Evolutionary conservation across 2,113 vertebrate species (phyloP).

Genomic region (Rhadina sibilatrix): DNA sequence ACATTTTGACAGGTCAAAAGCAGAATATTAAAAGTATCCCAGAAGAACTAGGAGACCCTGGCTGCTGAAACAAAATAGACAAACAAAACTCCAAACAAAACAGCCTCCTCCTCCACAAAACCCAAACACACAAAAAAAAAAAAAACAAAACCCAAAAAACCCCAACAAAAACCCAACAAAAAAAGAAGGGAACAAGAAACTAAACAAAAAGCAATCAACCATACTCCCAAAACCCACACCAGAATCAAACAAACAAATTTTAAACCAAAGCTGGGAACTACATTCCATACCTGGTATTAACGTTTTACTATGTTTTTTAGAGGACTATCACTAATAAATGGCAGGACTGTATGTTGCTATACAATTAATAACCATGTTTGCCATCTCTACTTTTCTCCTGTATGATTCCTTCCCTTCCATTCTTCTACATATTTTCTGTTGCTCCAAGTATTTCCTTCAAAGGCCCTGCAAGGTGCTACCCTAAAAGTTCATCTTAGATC

Average conservation of each 20-base stretch:
- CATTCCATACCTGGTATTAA: accelerated
- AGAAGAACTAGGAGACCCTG: background rate
- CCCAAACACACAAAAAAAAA: background rate
- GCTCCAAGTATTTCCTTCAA: background rate
- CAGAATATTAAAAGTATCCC: background rate
- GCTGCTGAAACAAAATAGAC: background rate
- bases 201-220: background rate
- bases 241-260: background rate
- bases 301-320: background rate
- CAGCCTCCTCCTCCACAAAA: accelerated
- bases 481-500: background rate
- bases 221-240: too few species aligned
- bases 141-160: background rate
- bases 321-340: background rate
- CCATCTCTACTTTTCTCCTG: background rate
- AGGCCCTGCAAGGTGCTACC: background rate
- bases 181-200: background rate
- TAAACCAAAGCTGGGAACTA: background rate
- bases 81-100: background rate
- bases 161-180: background rate
- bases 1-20: background rate
- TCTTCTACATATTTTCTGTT: background rate
- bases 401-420: background rate
- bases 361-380: background rate
- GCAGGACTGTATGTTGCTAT: background rate